Conservation (phyloP, 2,888 invertebrate genomes). For the Danaus chrysippus region DNA sequence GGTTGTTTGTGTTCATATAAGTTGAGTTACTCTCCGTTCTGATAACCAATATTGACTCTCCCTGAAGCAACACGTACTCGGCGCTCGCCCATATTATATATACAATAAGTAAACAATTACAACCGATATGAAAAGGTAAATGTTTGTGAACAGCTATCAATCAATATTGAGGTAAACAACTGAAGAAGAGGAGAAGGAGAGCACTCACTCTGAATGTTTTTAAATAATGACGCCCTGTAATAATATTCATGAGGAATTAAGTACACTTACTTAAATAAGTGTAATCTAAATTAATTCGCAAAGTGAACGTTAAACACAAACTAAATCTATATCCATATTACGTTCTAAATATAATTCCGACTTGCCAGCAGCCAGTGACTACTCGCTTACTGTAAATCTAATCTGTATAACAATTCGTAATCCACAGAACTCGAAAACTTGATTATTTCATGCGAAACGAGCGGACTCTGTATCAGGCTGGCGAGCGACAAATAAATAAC, state of each 20-base stretch:
- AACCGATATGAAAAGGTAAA: not conserved
- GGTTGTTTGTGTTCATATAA: not conserved
- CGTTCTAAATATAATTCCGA: not conserved
- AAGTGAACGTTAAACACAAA: too few species aligned
- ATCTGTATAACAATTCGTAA: slow-evolving; percentile 5
- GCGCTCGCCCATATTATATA: not conserved
- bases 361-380: not conserved
- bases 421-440: slow-evolving; percentile 6
- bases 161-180: not conserved
- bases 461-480: slow-evolving; percentile 3
- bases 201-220: too few species aligned
- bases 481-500: not conserved
- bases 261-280: too few species aligned
- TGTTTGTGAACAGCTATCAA: not conserved
- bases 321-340: not conserved
- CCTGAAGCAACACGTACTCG: slow-evolving; percentile 1
- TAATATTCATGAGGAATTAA: too few species aligned
- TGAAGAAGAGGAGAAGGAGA: too few species aligned
- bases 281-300: too few species aligned
- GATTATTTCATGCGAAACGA: slow-evolving; percentile 15
- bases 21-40: not conserved
- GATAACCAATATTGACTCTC: slow-evolving; percentile 6
- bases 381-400: slow-evolving; percentile 5
- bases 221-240: too few species aligned
- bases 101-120: not conserved